Evolutionary conservation across 2,113 vertebrate species (phyloP).

Genomic region (Scalopus aquaticus): DNA sequence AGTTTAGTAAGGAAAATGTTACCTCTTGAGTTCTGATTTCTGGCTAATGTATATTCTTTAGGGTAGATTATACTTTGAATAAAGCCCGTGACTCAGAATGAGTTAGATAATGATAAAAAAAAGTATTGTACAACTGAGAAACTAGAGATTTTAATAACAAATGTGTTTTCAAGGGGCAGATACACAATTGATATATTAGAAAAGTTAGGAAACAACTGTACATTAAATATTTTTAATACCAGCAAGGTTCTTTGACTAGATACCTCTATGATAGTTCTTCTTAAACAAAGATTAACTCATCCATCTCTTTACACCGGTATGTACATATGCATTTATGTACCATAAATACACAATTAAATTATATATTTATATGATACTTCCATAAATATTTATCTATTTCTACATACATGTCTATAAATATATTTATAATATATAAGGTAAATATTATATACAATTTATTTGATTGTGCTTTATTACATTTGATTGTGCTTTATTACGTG

Average conservation of each 20-base stretch:
- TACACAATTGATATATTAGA: not conserved
- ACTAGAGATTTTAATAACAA: slow-evolving; percentile 37
- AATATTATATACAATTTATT: not conserved
- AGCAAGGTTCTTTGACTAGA: slow-evolving; percentile 26
- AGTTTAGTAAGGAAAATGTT: slow-evolving; percentile 37
- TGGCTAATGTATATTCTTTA: slow-evolving; percentile 20
- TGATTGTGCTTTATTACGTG: too few species aligned
- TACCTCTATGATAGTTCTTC: not conserved
- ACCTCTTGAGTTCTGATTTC: slow-evolving; percentile 53
- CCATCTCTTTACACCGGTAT: not conserved
- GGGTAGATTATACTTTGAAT: not conserved
- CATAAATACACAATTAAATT: too few species aligned
- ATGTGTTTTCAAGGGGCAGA: not conserved
- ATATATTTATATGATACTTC: too few species aligned
- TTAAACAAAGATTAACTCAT: not conserved
- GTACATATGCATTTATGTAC: too few species aligned
- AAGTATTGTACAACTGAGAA: not conserved
- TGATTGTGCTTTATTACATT: too few species aligned
- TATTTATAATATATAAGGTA: not conserved
- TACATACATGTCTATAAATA: not conserved
- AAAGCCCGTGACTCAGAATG: slow-evolving; percentile 21
- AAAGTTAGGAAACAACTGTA: slow-evolving; percentile 19
- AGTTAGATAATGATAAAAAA: slow-evolving; percentile 32
- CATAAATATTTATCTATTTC: not conserved
- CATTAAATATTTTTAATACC: slow-evolving; percentile 23